Percentiles rank a stretch among this genome's conserved stretches.
These are phyloP conservation scores for Bugula neritina DNA, from an alignment of 2,888 invertebrate species.

Conservation along the genomic window DNA sequence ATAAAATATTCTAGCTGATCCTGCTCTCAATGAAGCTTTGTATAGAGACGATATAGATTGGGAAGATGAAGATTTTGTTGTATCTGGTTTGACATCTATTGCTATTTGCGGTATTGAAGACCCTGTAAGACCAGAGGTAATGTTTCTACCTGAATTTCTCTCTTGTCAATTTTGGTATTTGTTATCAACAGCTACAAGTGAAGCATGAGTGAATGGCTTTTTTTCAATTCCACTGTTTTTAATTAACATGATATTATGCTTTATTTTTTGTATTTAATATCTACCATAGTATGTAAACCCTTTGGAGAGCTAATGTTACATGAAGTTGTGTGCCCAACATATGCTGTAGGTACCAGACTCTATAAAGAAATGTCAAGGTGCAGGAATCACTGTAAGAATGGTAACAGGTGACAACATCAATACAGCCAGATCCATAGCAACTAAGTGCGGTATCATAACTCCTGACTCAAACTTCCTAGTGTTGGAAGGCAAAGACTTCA, in stretches of 20 bases:
- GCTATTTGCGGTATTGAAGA: slow-evolving; percentile 98
- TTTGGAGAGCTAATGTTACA: too few species aligned
- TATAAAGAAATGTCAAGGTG: slow-evolving; percentile 88
- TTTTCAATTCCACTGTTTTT: too few species aligned
- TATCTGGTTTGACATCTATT: slow-evolving; percentile 85
- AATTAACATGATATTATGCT: too few species aligned
- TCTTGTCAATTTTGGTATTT: too few species aligned
- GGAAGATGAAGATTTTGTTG: slow-evolving; percentile 93
- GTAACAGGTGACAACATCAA: slow-evolving; percentile 99
- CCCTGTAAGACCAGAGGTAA: slow-evolving; percentile 91
- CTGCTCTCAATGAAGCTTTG: slow-evolving; percentile 43
- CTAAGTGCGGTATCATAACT: slow-evolving; percentile 87
- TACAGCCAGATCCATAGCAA: slow-evolving; percentile 94
- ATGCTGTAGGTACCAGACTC: slow-evolving; percentile 65
- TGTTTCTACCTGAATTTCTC: too few species aligned
- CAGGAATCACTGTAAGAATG: slow-evolving; percentile 98
- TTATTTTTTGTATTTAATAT: too few species aligned
- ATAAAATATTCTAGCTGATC: slow-evolving; percentile 57
- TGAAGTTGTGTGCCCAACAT: too few species aligned
- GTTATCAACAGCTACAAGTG: too few species aligned
- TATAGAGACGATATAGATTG: slow-evolving; percentile 56
- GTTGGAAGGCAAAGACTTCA: slow-evolving; percentile 95
- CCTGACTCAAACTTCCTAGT: slow-evolving; percentile 92
- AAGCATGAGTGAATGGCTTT: too few species aligned
- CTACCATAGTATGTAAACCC: too few species aligned